Conservation (phyloP, 1,140 invertebrate genomes). For the Drosophila kurseongensis region DNA sequence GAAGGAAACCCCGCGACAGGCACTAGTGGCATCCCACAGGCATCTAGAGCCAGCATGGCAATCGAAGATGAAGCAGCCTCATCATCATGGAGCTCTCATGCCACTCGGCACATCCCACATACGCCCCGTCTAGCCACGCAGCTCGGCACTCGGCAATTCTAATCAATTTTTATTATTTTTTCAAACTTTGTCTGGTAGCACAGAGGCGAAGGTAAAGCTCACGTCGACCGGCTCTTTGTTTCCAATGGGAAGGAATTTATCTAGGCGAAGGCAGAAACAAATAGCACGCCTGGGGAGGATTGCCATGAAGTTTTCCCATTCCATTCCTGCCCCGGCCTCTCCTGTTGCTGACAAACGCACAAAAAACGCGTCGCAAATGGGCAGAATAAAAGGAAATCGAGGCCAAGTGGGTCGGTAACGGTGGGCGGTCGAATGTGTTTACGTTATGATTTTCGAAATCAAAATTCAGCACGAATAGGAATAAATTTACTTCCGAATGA, state of each 20-base stretch:
- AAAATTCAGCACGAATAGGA: conserved; percentile 84
- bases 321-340: conserved; percentile 8
- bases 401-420: conserved; percentile 1
- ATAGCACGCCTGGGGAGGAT: conserved; percentile 73
- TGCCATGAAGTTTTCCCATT: conserved; percentile 30
- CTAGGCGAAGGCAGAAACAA: conserved; percentile 67
- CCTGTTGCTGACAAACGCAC: conserved; percentile 69
- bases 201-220: conserved; percentile 22
- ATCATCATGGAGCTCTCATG: conserved; percentile 33
- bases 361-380: conserved; percentile 50
- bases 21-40: conserved; percentile 46
- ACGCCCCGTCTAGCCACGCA: conserved; percentile 49
- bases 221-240: conserved; percentile 63
- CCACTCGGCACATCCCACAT: conserved; percentile 49
- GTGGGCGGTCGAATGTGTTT: conserved; percentile 73
- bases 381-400: not conserved
- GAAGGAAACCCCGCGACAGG: conserved; percentile 10
- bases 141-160: conserved; percentile 71
- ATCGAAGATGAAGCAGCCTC: conserved; percentile 60
- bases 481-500: conserved; percentile 84
- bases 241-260: conserved; percentile 68
- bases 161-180: conserved; percentile 85
- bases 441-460: conserved; percentile 84
- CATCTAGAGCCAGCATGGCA: conserved; percentile 54
- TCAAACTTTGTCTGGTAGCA: conserved; percentile 64